Evolutionary conservation across 2,113 vertebrate genomes (phyloP), one percentile per base, ranked within the genome.

Genomic region (Lethenteron reissneri): DNA sequence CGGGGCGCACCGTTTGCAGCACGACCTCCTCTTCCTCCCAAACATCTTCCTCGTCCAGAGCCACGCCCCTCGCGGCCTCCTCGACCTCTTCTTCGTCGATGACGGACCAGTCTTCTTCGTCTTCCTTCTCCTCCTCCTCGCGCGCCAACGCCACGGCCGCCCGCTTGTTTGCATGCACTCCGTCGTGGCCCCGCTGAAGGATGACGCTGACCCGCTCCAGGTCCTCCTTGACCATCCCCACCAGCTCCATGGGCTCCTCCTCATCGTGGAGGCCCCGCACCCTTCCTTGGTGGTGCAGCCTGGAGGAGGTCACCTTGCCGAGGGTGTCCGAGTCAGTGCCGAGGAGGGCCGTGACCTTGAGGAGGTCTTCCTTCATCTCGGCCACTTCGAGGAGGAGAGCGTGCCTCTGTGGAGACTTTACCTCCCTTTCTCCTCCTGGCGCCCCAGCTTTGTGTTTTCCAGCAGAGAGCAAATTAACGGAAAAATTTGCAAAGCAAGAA

Each of bases 291-390:
- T 10, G 11, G n/a, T 68, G n/a, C 25, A 17, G 64, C 25, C 25
- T 25, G 25, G 64, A 68, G 64, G n/a, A n/a, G n/a, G 25, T 10
- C n/a, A 17, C 25, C n/a, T 68, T 68, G n/a, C 25, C n/a, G 64
- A 68, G n/a, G 64, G n/a, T 68, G n/a, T 68, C 64, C n/a, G 64
- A 25, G n/a, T 25, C 64, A 68, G 64, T n/a, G n/a, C 64, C 64
- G n/a, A 68, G 25, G 25, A 68, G 64, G 25, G 64, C 64, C 1
- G 64, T 68, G 64, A 68, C 64, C 25, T 68, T 68, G n/a, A 68
- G 64, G 64, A 68, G 64, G 64, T 68, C 64, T 17, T 68, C 64
- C 64, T 68, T 68, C 64, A 68, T 68, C n/a, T 68, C 64, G 64
- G 64, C 64, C n/a, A 68, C 64, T 17, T 68, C 64, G 9, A 68